A percentile compares a stretch with the other conserved stretches of the same genome.
Evolutionary conservation across 2,888 invertebrate genomes (phyloP).

Genomic region (Timandra comae): DNA sequence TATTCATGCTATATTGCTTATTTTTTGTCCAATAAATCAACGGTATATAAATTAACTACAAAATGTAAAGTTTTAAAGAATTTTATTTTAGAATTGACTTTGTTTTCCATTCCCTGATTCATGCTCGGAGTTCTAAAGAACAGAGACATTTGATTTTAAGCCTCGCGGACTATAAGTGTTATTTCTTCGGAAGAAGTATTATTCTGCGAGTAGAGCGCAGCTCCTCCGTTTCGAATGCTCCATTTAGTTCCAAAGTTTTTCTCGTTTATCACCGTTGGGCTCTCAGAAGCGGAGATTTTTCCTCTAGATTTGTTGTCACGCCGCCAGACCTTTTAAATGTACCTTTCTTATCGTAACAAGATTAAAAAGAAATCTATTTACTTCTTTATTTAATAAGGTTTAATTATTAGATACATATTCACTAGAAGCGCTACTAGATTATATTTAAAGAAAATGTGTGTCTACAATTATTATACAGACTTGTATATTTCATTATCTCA

Average conservation of each 20-base stretch:
- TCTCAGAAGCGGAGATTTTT: slow-evolving; percentile 76
- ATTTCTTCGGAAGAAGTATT: slow-evolving; percentile 75
- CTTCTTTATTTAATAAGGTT: too few relatives aligned
- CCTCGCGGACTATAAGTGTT: slow-evolving; percentile 76
- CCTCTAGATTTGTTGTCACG: slow-evolving; percentile 78
- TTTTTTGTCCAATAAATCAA: too few relatives aligned
- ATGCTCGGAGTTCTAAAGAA: slow-evolving; percentile 55
- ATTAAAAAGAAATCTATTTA: slow-evolving; percentile 52
- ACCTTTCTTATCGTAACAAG: slow-evolving; percentile 70
- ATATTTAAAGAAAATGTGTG: too few relatives aligned
- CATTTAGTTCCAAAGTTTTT: slow-evolving; percentile 77
- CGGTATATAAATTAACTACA: too few relatives aligned
- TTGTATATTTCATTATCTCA: too few relatives aligned
- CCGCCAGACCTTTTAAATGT: slow-evolving; percentile 75
- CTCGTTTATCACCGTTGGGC: slow-evolving; percentile 77
- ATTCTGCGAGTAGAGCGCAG: slow-evolving; percentile 72
- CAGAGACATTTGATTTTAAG: slow-evolving; percentile 75
- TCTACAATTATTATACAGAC: too few relatives aligned
- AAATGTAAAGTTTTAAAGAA: slow-evolving; percentile 19
- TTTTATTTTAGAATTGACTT: slow-evolving; percentile 16
- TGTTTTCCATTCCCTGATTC: slow-evolving; percentile 45
- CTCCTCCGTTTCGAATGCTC: slow-evolving; percentile 74
- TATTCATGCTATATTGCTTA: too few relatives aligned
- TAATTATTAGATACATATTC: neutral
- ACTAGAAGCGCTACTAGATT: slow-evolving; percentile 4